Evolutionary conservation across 30 jellyfish, hydroid and myxozoan species (phyloP), one percentile per base, ranked within the genome.

Genomic region (Chrysaora quinquecirrha): DNA sequence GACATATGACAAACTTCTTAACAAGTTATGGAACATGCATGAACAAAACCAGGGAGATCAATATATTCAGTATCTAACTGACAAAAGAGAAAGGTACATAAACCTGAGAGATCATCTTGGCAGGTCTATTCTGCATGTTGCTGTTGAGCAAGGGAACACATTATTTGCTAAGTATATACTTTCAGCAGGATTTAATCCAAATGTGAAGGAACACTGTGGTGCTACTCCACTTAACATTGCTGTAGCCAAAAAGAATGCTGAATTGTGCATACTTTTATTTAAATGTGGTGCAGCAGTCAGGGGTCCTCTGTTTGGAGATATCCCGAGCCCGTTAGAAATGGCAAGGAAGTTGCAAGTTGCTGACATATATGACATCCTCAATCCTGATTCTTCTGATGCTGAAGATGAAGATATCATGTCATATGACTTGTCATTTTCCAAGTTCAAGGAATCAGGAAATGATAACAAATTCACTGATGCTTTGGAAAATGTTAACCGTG

Each of bases 41-140:
- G 68, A 52, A 52, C 68, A 52, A 25, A 52, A 52, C 68, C 68
- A 52, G 68, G 68, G 68, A 9, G 68, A 52, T 52, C 68, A 52
- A 52, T 52, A 52, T 20, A 25, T 52, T 52, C 68, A 52, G 27
- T 52, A 52, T 52, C 19, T 52, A 52, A 52, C 68, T 52, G 68
- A 52, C 27, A 52, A 9, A 7, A 20, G 25, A 52, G 68, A 52
- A 52, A 12, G 68, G 68, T 52, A 52, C 68, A 52, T 52, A 52
- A 52, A 3, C 68, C 68, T 52, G 68, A 52, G 68, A 52, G 68
- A 52, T 25, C 68, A 52, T 52, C 29, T 52, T 10, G 29, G 29
- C 29, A 52, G 68, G 29, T 10, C 68, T 52, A 2, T 52, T 52
- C 68, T 52, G 24, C 68, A 52, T 16, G 24, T 52, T 52, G 68